A percentile compares a stretch with the other conserved stretches of the same genome.
Evolutionary conservation across 2,797 vertebrate species (phyloP).

Genomic region (Acestrorhynchus altus): DNA sequence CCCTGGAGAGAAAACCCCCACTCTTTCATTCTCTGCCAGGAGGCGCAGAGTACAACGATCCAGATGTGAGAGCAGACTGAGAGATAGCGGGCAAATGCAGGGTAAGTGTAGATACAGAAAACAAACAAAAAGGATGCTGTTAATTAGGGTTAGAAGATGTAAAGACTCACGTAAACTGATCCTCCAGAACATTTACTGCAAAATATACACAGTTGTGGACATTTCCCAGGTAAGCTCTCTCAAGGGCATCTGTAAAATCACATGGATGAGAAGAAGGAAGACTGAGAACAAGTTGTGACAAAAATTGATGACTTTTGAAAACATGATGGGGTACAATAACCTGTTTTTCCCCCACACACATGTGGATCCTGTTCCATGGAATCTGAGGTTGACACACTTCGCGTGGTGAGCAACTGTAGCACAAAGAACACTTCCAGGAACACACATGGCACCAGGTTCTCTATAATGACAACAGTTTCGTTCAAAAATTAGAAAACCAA

Average conservation of each 20-base stretch:
- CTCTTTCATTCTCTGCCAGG: constrained; percentile 93
- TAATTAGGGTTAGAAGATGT: not conserved
- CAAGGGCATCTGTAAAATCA: constrained; percentile 78
- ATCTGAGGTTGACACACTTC: constrained; percentile 70
- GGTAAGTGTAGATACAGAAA: not conserved
- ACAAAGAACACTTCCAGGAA: constrained; percentile 97
- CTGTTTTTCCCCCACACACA: constrained; percentile 63
- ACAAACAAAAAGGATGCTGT: not conserved
- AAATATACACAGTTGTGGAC: constrained; percentile 98
- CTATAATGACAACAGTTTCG: constrained; percentile 68
- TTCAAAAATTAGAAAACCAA: not conserved
- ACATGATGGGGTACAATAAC: constrained; percentile 52
- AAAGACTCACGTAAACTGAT: constrained; percentile 90
- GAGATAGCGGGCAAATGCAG: constrained; percentile 1
- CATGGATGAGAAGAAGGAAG: not conserved
- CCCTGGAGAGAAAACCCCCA: constrained; percentile 86
- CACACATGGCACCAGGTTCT: constrained; percentile 95
- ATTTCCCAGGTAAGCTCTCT: constrained; percentile 84
- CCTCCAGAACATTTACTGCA: constrained; percentile 92
- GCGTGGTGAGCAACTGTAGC: constrained; percentile 92
- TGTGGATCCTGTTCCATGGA: constrained; percentile 66
- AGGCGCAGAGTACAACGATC: constrained; percentile 93
- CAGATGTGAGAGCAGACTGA: constrained; percentile 87
- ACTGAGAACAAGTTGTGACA: not conserved
- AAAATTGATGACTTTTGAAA: not conserved